Percentiles rank a stretch among this genome's conserved stretches.
phyloP scores from a whole-genome alignment of 30 jellyfish, hydroid and myxozoan species.

The Rhopilema esculentum region DNA sequence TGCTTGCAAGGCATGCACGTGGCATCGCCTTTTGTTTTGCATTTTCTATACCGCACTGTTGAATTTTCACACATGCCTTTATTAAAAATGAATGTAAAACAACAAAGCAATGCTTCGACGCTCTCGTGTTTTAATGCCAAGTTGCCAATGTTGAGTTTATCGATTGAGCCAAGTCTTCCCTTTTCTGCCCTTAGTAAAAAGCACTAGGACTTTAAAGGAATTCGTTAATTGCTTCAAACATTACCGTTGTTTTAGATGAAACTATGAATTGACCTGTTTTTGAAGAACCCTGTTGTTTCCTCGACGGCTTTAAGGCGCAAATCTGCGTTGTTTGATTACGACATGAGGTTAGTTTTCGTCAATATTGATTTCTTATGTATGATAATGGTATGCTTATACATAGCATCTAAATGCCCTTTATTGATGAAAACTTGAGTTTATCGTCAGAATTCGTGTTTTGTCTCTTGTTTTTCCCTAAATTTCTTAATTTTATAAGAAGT shows the following conservation, averaged over 20 bases:
- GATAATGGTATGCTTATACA: neutral
- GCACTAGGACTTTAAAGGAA: neutral
- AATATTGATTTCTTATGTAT: neutral
- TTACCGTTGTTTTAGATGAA: neutral
- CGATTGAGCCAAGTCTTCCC: too few relatives aligned
- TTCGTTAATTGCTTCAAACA: neutral
- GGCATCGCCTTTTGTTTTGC: too few relatives aligned
- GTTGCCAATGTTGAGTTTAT: too few relatives aligned
- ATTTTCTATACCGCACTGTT: too few relatives aligned
- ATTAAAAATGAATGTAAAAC: too few relatives aligned
- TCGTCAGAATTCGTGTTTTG: neutral
- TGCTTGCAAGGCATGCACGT: too few relatives aligned
- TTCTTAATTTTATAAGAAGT: too few relatives aligned
- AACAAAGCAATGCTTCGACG: too few relatives aligned
- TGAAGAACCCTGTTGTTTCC: neutral
- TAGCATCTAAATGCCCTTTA: conserved; percentile 5
- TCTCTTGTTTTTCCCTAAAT: neutral
- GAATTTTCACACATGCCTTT: too few relatives aligned
- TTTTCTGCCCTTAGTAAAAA: too few relatives aligned
- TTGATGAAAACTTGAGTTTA: conserved; percentile 36
- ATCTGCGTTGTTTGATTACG: neutral
- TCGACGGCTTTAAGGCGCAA: neutral
- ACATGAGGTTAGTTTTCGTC: neutral
- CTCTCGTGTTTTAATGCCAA: too few relatives aligned
- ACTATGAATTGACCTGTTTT: neutral